phyloP scores from a whole-genome alignment of 2,113 vertebrate species.

The Ranitomeya imitator region DNA sequence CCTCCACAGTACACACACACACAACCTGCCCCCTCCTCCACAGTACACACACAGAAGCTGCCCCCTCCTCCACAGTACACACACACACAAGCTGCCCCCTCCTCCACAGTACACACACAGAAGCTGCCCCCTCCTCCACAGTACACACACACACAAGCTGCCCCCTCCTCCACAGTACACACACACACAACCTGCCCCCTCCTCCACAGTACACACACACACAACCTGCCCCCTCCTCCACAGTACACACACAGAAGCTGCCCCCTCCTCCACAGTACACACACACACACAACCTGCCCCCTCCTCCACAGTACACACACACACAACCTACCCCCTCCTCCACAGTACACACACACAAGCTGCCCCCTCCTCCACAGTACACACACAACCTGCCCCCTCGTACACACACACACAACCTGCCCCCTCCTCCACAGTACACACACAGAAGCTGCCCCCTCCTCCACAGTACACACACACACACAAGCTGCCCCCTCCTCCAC shows the following conservation, averaged over 20 bases:
- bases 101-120: no score
- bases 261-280: background rate
- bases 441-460: background rate
- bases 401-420: no score
- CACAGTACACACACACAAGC: no score
- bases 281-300: background rate
- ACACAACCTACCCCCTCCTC: background rate
- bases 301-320: background rate
- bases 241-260: no score
- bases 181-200: background rate
- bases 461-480: background rate
- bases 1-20: no score
- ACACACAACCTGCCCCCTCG: background rate
- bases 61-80: background rate
- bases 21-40: accelerated
- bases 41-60: no score
- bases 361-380: background rate
- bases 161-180: no score
- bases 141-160: background rate
- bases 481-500: background rate
- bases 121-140: background rate
- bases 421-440: background rate
- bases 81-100: background rate
- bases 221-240: background rate
- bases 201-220: no score